Conservation (phyloP, 2,797 vertebrate genomes). For the Gorsachius magnificus region DNA sequence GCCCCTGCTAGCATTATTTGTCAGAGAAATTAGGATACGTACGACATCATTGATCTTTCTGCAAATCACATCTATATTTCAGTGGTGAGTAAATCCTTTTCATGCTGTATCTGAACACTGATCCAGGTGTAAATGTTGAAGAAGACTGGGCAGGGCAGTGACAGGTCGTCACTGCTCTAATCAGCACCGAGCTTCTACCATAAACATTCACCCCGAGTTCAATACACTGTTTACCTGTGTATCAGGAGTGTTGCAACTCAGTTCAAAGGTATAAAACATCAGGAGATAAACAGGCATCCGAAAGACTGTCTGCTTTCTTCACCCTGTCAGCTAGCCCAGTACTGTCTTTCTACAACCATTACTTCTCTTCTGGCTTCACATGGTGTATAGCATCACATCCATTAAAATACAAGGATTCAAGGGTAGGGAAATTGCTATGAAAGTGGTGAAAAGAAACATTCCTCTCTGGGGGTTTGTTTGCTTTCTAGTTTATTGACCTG, state of each 20-base stretch:
- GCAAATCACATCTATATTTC: neutral
- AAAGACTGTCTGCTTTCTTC: neutral
- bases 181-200: neutral
- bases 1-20: neutral
- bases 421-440: neutral
- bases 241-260: neutral
- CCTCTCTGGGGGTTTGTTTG: neutral
- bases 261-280: neutral
- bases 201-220: neutral
- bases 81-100: neutral
- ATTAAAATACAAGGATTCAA: neutral
- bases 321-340: neutral
- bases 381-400: neutral
- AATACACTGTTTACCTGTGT: fast-evolving
- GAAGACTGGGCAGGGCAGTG: neutral
- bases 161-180: neutral
- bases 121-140: neutral
- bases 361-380: neutral
- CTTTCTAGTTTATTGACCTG: constrained; percentile 25
- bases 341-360: neutral
- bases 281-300: neutral
- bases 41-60: neutral
- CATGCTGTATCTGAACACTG: neutral
- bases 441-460: constrained; percentile 7
- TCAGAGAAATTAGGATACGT: neutral